Conservation (phyloP, 2,888 invertebrate genomes). For the Drosophila robusta region DNA sequence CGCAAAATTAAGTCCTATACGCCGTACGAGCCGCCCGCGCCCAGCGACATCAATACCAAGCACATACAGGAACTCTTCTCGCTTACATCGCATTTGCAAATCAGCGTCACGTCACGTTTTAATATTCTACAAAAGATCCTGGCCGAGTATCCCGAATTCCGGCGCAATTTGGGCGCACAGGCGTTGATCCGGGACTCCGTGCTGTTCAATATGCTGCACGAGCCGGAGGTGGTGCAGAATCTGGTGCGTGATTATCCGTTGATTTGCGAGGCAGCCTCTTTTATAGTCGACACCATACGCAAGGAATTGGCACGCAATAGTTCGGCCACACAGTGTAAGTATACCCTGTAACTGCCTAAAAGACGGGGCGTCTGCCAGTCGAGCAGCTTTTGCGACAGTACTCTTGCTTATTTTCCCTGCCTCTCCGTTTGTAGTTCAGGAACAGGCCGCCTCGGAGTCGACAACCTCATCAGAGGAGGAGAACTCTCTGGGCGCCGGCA, state of each 20-base stretch:
- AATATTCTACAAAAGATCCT: constrained; percentile 87
- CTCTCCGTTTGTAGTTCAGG: constrained; percentile 66
- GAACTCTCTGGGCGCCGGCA: constrained; percentile 78
- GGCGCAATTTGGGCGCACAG: constrained; percentile 89
- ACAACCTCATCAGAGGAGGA: constrained; percentile 85
- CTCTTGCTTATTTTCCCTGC: not conserved
- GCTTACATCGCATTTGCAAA: constrained; percentile 83
- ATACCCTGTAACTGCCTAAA: not conserved
- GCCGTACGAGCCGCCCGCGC: constrained; percentile 66
- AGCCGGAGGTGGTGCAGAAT: constrained; percentile 88
- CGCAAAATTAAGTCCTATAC: constrained; percentile 80
- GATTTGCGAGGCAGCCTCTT: constrained; percentile 88
- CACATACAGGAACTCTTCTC: constrained; percentile 80
- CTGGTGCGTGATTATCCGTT: constrained; percentile 89
- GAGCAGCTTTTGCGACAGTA: no score
- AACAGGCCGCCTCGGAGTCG: constrained; percentile 83
- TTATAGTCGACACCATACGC: constrained; percentile 84
- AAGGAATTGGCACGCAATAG: constrained; percentile 83
- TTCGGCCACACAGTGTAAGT: constrained; percentile 73
- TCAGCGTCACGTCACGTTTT: constrained; percentile 86
- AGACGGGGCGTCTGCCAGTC: no score
- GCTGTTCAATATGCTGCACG: constrained; percentile 88
- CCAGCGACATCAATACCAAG: constrained; percentile 65
- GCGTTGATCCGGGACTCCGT: constrained; percentile 91
- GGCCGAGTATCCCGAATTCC: constrained; percentile 88